phyloP scores from a whole-genome alignment of 2,888 invertebrate genomes.

The Geophilus truncorum region DNA sequence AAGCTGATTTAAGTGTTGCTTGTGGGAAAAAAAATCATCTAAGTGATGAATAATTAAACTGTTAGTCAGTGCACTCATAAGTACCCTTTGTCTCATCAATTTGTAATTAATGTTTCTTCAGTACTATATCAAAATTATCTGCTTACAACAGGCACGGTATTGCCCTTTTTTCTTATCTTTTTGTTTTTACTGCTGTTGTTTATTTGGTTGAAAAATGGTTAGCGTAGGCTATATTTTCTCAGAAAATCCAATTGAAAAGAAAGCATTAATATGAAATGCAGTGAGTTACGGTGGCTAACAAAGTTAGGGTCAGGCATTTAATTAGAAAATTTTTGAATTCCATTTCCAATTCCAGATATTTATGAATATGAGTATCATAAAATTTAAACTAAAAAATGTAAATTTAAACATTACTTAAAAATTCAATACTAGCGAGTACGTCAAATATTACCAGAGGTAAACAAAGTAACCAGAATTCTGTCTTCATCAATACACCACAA shows the following conservation, averaged over 20 bases:
- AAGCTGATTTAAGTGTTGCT: background rate
- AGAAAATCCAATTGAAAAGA: background rate
- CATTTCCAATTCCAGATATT: too few relatives aligned
- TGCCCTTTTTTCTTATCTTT: background rate
- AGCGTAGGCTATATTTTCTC: background rate
- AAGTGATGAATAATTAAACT: background rate
- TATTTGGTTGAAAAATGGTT: background rate
- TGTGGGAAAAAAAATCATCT: background rate
- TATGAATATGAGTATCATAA: too few relatives aligned
- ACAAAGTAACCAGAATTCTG: too few relatives aligned
- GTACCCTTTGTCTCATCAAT: background rate
- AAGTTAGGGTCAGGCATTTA: background rate
- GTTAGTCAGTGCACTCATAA: background rate
- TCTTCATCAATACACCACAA: too few relatives aligned
- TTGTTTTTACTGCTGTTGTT: background rate
- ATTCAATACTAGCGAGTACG: too few relatives aligned
- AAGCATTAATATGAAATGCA: background rate
- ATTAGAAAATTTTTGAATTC: too few relatives aligned
- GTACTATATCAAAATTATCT: slow-evolving; percentile 3
- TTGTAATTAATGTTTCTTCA: background rate
- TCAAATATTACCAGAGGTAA: too few relatives aligned
- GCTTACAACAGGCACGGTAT: background rate
- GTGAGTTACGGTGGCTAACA: background rate
- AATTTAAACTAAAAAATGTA: too few relatives aligned
- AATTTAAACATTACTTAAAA: too few relatives aligned